Conservation (phyloP, 1,140 invertebrate species). For the Bombus sibiricus region DNA sequence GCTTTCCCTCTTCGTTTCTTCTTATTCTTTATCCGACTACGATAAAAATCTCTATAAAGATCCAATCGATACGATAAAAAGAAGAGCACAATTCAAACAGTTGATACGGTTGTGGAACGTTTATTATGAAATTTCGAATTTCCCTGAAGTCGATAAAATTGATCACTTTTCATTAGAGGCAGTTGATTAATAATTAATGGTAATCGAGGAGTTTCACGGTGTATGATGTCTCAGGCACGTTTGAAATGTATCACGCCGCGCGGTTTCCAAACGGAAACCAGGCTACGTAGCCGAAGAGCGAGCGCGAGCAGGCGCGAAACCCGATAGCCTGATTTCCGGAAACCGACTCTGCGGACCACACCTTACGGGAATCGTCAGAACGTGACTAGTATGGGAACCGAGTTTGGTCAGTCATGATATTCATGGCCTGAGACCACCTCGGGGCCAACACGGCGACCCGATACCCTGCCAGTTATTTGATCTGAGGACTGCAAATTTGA, state of each 20-base stretch:
- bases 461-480: conserved; percentile 79
- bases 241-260: conserved; percentile 23
- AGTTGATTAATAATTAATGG: background rate
- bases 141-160: background rate
- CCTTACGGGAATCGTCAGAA: conserved; percentile 71
- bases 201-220: background rate
- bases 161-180: background rate
- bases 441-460: conserved; percentile 71
- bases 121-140: background rate
- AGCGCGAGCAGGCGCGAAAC: conserved; percentile 42
- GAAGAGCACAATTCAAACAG: too few species aligned
- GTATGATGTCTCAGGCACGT: background rate
- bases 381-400: conserved; percentile 69
- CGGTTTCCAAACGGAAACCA: conserved; percentile 43
- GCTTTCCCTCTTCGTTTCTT: background rate
- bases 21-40: background rate
- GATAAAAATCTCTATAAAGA: too few species aligned
- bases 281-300: background rate
- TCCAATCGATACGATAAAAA: background rate
- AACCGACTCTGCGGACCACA: conserved; percentile 63
- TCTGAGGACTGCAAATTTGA: conserved; percentile 78
- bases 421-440: conserved; percentile 81
- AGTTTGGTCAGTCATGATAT: conserved; percentile 82
- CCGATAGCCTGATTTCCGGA: conserved; percentile 66
- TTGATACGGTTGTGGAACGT: too few species aligned